These are phyloP conservation scores for Agelastica alni DNA, from an alignment of 2,888 invertebrate species.

Conservation along the genomic window DNA sequence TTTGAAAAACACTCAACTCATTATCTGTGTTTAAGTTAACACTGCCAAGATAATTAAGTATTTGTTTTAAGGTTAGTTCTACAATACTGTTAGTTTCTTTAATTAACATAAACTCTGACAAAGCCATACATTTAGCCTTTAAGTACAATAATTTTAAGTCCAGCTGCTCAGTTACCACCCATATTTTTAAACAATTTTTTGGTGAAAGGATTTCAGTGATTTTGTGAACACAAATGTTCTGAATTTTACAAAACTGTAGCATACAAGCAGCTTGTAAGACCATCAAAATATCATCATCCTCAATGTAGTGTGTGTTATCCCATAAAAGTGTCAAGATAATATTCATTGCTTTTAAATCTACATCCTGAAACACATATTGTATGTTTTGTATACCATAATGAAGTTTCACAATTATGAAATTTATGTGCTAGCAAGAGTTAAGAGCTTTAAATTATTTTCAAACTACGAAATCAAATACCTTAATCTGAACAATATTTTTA, in stretches of 20 bases:
- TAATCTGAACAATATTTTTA: conserved; percentile 48
- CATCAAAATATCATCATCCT: conserved; percentile 46
- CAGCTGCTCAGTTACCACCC: conserved; percentile 47
- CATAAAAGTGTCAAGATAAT: conserved; percentile 49
- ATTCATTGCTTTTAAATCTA: conserved; percentile 52
- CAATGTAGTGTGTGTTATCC: conserved; percentile 42
- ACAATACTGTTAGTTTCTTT: conserved; percentile 44
- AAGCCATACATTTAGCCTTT: conserved; percentile 51
- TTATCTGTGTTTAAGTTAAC: conserved; percentile 37
- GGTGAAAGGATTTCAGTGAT: conserved; percentile 40
- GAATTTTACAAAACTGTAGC: conserved; percentile 54
- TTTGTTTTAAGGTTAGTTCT: conserved; percentile 46
- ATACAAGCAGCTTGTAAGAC: conserved; percentile 54
- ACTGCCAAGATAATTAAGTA: conserved; percentile 52
- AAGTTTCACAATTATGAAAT: no score
- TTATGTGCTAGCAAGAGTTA: no score
- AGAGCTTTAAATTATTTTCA: background rate
- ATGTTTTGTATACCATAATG: background rate
- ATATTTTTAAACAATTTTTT: conserved; percentile 49
- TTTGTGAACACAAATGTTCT: conserved; percentile 42
- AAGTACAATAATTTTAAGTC: conserved; percentile 46
- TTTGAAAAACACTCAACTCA: conserved; percentile 52
- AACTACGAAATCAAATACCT: conserved; percentile 45
- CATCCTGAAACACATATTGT: conserved; percentile 48
- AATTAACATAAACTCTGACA: conserved; percentile 48